These are phyloP conservation scores for Chanos chanos DNA, from an alignment of 2,797 vertebrate genomes.

Conservation along the genomic window DNA sequence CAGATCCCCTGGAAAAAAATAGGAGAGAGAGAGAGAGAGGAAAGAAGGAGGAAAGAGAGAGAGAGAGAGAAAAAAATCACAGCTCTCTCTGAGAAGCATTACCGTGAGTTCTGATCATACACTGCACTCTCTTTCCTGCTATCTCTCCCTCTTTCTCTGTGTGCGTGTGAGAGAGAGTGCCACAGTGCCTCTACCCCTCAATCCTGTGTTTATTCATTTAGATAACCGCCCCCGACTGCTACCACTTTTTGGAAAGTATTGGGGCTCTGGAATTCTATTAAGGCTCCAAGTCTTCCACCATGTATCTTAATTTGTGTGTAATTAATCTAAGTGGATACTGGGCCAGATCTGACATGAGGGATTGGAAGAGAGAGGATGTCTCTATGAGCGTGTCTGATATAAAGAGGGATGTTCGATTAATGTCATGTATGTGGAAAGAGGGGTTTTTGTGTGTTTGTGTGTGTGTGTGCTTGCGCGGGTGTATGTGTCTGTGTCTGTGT, in stretches of 20 bases:
- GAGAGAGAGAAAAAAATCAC: conserved; percentile 8
- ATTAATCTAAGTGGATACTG: conserved; percentile 41
- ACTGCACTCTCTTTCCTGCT: conserved; percentile 27
- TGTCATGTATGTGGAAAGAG: too few species aligned
- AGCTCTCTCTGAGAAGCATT: conserved; percentile 21
- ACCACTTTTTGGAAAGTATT: conserved; percentile 24
- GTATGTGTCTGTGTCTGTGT: conserved; percentile 4
- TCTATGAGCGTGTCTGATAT: too few species aligned
- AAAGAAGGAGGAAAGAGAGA: conserved; percentile 25
- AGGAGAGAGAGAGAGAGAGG: conserved; percentile 20
- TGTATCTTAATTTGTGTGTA: conserved; percentile 44
- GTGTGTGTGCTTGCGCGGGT: not conserved
- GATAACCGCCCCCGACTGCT: conserved; percentile 15
- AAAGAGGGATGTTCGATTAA: conserved; percentile 22
- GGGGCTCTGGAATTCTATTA: conserved; percentile 42
- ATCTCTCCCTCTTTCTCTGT: not conserved
- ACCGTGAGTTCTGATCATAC: conserved; percentile 41
- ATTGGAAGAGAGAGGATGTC: not conserved
- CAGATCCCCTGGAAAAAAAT: conserved; percentile 51
- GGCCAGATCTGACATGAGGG: conserved; percentile 21
- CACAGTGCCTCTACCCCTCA: conserved; percentile 8
- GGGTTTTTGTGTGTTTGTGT: conserved; percentile 10
- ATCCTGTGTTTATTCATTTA: conserved; percentile 50
- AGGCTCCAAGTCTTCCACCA: conserved; percentile 36
- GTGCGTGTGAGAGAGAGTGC: too few species aligned